Conservation (phyloP, 2,797 vertebrate species). For the Cynodonichthys magdalenae region DNA sequence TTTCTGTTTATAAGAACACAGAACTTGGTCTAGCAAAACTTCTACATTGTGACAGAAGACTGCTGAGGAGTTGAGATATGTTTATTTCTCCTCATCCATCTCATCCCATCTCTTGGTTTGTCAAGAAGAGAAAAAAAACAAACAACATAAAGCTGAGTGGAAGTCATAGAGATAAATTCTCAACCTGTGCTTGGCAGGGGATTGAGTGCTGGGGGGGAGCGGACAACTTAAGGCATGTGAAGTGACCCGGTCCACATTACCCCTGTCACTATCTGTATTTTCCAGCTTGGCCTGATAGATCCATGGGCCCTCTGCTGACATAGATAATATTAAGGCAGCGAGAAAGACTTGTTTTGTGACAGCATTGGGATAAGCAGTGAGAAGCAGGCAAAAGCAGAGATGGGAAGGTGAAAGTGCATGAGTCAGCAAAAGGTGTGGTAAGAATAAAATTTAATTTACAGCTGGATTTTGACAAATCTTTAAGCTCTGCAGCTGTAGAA, state of each 20-base stretch:
- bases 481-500: constrained; percentile 49
- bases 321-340: constrained; percentile 70
- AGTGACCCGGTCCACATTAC: constrained; percentile 74
- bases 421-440: constrained; percentile 79
- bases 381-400: constrained; percentile 22
- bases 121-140: constrained; percentile 31
- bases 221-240: constrained; percentile 64
- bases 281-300: constrained; percentile 75
- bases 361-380: constrained; percentile 60
- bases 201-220: constrained; percentile 43
- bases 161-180: constrained; percentile 54
- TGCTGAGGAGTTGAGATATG: constrained; percentile 11
- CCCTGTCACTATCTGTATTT: constrained; percentile 75
- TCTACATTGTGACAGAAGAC: background rate
- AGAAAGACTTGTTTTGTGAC: constrained; percentile 76
- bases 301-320: constrained; percentile 71
- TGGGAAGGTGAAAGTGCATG: constrained; percentile 63
- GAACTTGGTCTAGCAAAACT: constrained; percentile 9
- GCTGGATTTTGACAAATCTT: constrained; percentile 75
- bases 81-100: constrained; percentile 26
- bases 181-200: constrained; percentile 49
- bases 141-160: constrained; percentile 53
- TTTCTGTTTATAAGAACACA: background rate
- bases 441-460: constrained; percentile 85
- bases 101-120: constrained; percentile 21